Percentiles rank a stretch among this genome's conserved stretches.
Evolutionary conservation across 2,888 invertebrate species (phyloP).

Genomic region (Lysandra coridon): DNA sequence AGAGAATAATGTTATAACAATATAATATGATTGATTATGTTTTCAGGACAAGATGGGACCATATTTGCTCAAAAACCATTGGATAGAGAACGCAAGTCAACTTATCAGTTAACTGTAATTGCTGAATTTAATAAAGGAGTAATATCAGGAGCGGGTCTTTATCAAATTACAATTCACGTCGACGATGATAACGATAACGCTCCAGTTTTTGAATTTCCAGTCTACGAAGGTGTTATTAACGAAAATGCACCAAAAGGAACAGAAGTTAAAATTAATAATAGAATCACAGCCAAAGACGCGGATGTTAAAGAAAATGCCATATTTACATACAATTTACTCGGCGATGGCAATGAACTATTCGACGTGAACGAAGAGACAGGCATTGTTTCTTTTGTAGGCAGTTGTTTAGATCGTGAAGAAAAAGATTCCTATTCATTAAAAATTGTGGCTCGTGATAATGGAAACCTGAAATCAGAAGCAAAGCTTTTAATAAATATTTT

Average conservation of each 20-base stretch:
- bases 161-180: constrained; percentile 89
- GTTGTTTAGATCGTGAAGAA: constrained; percentile 86
- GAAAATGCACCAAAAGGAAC: constrained; percentile 88
- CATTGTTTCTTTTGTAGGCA: constrained; percentile 80
- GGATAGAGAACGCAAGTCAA: constrained; percentile 87
- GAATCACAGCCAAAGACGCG: constrained; percentile 85
- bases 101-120: constrained; percentile 88
- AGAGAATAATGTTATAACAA: background rate
- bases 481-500: constrained; percentile 85
- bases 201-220: constrained; percentile 85
- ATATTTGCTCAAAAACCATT: constrained; percentile 88
- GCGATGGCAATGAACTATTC: constrained; percentile 88
- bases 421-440: constrained; percentile 84
- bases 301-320: constrained; percentile 85
- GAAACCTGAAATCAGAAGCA: constrained; percentile 87
- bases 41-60: constrained; percentile 84
- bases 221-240: constrained; percentile 87
- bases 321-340: constrained; percentile 85
- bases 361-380: constrained; percentile 83
- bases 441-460: constrained; percentile 88
- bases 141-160: constrained; percentile 86
- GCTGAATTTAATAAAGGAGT: constrained; percentile 87
- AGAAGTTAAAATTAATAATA: constrained; percentile 84
- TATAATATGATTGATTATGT: background rate
- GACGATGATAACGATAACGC: constrained; percentile 94